phyloP scores from a whole-genome alignment of 2,888 invertebrate genomes.

The Exocentrus adspersus region DNA sequence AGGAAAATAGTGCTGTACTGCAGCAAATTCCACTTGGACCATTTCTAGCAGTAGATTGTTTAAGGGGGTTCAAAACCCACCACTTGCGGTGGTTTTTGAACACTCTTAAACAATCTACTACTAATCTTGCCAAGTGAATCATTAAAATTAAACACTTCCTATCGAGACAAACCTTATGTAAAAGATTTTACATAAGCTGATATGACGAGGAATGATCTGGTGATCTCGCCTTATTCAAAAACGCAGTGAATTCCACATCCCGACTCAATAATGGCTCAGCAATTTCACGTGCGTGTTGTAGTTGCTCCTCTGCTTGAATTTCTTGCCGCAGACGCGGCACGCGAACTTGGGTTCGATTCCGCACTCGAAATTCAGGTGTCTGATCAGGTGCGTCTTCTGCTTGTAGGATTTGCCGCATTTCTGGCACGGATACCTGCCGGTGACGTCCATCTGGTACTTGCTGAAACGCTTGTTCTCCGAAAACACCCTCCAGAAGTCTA shows the following conservation, averaged over 20 bases:
- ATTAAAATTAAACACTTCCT: no score
- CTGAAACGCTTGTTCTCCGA: constrained; percentile 17
- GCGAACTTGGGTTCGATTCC: constrained; percentile 58
- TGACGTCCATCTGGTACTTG: constrained; percentile 8
- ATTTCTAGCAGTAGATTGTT: no score
- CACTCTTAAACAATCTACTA: no score
- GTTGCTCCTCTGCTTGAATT: constrained; percentile 48
- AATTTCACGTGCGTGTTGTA: constrained; percentile 46
- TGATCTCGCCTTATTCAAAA: not conserved
- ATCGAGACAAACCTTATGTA: no score
- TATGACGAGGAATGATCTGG: no score
- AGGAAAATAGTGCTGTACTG: no score
- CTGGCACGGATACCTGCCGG: constrained; percentile 33
- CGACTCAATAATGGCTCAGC: constrained; percentile 1
- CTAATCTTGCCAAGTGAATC: no score
- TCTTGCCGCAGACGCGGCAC: constrained; percentile 71
- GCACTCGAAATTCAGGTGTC: constrained; percentile 53
- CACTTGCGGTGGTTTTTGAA: no score
- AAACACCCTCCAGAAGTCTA: constrained; percentile 15
- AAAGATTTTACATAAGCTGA: no score
- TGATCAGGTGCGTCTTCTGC: constrained; percentile 53
- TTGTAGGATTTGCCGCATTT: constrained; percentile 50
- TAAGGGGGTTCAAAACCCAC: no score
- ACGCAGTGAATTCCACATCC: not conserved
- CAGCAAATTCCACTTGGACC: no score